These are phyloP conservation scores for Sitta carolinensis DNA, from an alignment of 2,797 vertebrate species.

Conservation along the genomic window DNA sequence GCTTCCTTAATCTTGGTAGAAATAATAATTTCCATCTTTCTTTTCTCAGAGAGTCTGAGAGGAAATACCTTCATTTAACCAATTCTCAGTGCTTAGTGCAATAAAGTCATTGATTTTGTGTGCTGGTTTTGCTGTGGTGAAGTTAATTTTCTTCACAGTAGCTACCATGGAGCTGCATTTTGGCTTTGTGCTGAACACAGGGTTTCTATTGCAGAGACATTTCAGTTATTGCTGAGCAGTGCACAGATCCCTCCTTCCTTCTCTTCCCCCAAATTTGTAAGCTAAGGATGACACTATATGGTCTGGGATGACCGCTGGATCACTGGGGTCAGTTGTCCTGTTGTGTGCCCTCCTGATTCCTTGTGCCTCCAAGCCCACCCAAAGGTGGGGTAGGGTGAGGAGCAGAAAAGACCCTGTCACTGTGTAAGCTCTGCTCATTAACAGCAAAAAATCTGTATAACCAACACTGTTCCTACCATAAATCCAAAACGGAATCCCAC, in stretches of 20 bases:
- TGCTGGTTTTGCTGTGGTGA: neutral
- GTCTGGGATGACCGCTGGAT: neutral
- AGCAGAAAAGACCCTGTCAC: neutral
- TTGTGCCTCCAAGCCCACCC: neutral
- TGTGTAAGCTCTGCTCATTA: neutral
- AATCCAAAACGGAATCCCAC: neutral
- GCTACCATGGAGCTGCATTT: neutral
- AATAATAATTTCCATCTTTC: neutral
- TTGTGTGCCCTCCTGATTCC: neutral
- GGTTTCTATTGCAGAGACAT: neutral
- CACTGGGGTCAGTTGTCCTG: neutral
- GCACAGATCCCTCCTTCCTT: neutral
- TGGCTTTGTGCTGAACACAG: neutral
- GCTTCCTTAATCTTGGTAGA: neutral
- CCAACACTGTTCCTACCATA: neutral
- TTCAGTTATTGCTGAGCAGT: neutral
- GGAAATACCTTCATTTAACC: neutral
- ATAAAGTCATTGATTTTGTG: neutral
- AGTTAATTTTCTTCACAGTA: neutral
- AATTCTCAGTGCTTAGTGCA: neutral
- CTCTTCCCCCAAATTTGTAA: neutral
- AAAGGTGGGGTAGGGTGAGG: neutral
- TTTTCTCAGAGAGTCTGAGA: neutral
- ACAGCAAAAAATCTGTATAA: neutral
- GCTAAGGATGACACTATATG: neutral